Evolutionary conservation across 2,797 vertebrate species (phyloP), one percentile per base, ranked within the genome.

Genomic region (Dermochelys coriacea): DNA sequence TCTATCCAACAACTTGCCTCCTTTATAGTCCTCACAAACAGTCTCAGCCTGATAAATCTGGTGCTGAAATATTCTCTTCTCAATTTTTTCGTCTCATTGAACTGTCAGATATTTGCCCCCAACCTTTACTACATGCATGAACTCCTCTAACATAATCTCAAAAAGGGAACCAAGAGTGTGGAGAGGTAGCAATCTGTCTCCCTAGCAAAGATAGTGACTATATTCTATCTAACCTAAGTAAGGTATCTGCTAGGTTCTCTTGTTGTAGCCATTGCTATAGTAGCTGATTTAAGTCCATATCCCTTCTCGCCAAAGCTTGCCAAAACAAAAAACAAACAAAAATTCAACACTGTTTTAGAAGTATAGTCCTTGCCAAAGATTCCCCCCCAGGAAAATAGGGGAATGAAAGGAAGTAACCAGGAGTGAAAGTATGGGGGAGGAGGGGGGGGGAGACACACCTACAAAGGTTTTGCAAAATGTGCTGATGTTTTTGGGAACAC

Each of bases 301-400:
- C 23, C 12, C 5, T 19, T 3, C 11, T 87, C 45, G 80, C 87
- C 86, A 80, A 84, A 84, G 78, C 74, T 1, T 89, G 92, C 93
- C 95, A 97, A 92, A 95, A 95, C 87, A 80, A 80, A 37, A 94
- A 88, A 9, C 6, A 61, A 71, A 88, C 90, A 71, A 94, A 86
- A 85, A 49, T 55, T 74, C 77, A 27, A 80, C 86, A n/a, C 31
- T 83, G 87, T 78, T 80, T 88, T 78, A 96, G 34, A 68, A 37
- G 45, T 1, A 1, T 77, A 0, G 0, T 54, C 83, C 92, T 95
- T 87, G 91, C 92, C 37, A 80, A 90, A 14, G 27, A 14, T 91
- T 90, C 93, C 75, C 41, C 51, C 92, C 59, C 49, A 68, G 29
- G 12, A 54, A 0, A 0, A 37, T 77, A 51, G 47, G 91, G 86